A percentile compares a stretch with the other conserved stretches of the same genome.
These are phyloP conservation scores for Danio albolineatus DNA, from an alignment of 2,797 vertebrate genomes.

Conservation along the genomic window DNA sequence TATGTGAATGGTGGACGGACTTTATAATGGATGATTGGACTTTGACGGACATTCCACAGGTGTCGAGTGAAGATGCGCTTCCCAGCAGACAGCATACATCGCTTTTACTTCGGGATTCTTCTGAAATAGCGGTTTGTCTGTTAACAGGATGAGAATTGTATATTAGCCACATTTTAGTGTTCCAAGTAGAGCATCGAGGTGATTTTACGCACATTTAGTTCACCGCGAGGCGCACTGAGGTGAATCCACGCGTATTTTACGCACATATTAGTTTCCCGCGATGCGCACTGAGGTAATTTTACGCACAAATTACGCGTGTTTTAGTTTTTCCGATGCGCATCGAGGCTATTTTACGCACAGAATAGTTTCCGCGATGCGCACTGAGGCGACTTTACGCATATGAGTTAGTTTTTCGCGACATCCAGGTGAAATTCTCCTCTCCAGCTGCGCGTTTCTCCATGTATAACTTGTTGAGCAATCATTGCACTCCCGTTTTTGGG, in stretches of 20 bases:
- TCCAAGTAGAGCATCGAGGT: too few relatives aligned
- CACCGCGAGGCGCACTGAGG: too few relatives aligned
- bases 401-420: too few relatives aligned
- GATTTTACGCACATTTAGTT: too few relatives aligned
- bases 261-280: too few relatives aligned
- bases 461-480: neutral
- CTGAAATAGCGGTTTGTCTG: neutral
- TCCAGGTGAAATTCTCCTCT: too few relatives aligned
- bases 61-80: conserved; percentile 17
- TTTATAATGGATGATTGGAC: neutral
- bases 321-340: too few relatives aligned
- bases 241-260: too few relatives aligned
- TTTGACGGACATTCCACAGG: conserved; percentile 47
- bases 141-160: neutral
- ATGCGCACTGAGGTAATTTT: too few relatives aligned
- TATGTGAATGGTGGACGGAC: neutral
- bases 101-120: neutral
- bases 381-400: too few relatives aligned
- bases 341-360: neutral
- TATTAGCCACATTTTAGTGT: too few relatives aligned
- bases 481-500: neutral
- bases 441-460: neutral
- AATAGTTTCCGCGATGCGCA: neutral
- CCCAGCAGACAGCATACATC: neutral
- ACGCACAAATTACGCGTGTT: too few relatives aligned